Conservation (phyloP, 2,797 vertebrate genomes). For the Oceanodroma leucorhoa region DNA sequence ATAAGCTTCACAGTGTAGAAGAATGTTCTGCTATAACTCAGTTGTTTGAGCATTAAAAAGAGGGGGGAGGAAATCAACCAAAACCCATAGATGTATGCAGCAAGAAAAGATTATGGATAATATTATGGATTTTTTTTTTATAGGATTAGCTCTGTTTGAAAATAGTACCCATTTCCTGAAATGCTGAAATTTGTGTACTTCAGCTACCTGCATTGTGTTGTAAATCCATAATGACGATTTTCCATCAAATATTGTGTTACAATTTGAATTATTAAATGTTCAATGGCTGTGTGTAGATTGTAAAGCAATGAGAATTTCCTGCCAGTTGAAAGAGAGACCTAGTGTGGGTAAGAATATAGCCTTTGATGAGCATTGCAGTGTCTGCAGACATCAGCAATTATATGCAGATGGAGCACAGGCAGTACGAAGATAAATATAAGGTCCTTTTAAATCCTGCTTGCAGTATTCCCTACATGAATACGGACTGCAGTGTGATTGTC, state of each 20-base stretch:
- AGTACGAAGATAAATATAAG: constrained; percentile 22
- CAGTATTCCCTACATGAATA: not conserved
- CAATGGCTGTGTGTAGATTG: not conserved
- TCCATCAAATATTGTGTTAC: constrained; percentile 17
- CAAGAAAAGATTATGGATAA: constrained; percentile 38
- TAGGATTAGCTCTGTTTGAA: constrained; percentile 52
- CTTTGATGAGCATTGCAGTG: not conserved
- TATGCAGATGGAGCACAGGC: constrained; percentile 42
- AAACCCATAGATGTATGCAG: not conserved
- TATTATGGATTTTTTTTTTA: constrained; percentile 9
- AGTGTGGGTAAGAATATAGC: not conserved
- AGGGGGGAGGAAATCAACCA: not conserved
- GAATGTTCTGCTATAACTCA: constrained; percentile 63
- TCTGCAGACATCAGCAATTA: constrained; percentile 35
- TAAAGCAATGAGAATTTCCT: constrained; percentile 14
- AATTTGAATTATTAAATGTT: constrained; percentile 57
- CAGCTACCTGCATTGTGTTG: constrained; percentile 49
- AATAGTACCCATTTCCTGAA: constrained; percentile 34
- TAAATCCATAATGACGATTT: constrained; percentile 59
- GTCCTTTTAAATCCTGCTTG: constrained; percentile 35
- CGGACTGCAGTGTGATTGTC: not conserved
- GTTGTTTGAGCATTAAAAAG: constrained; percentile 23
- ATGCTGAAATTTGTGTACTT: constrained; percentile 23
- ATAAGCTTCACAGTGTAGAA: constrained; percentile 43
- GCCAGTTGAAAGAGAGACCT: constrained; percentile 9